Conservation (phyloP, 2,113 vertebrate species). For the Catagonus wagneri region DNA sequence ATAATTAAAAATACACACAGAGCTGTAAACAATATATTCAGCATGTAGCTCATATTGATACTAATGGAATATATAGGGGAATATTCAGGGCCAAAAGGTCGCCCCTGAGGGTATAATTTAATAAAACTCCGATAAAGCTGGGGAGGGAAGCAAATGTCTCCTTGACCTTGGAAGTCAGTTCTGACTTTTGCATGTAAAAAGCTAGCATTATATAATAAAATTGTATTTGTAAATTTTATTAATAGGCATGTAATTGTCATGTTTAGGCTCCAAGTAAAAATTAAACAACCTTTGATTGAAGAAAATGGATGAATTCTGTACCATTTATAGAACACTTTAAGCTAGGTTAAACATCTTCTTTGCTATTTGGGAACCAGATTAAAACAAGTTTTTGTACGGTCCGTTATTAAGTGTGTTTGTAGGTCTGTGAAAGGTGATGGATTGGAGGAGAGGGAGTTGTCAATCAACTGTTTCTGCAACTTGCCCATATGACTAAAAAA, state of each 20-base stretch:
- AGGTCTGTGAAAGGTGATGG: not conserved
- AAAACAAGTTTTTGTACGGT: not conserved
- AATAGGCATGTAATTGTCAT: not conserved
- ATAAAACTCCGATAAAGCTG: not conserved
- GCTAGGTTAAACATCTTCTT: constrained; percentile 17
- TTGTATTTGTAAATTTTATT: not conserved
- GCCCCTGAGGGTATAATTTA: not conserved
- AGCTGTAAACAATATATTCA: not conserved
- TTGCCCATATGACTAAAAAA: constrained; percentile 16
- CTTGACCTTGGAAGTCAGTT: not conserved
- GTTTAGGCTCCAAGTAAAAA: not conserved
- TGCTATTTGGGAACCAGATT: constrained; percentile 10
- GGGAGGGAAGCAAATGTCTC: not conserved
- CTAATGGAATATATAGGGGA: not conserved
- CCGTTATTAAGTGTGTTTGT: not conserved
- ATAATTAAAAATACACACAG: not conserved
- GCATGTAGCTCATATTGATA: not conserved
- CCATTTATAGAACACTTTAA: not conserved
- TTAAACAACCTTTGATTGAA: not conserved
- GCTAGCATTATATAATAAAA: constrained; percentile 10
- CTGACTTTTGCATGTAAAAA: not conserved
- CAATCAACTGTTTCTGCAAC: constrained; percentile 45
- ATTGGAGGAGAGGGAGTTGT: not conserved
- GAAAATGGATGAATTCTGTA: not conserved
- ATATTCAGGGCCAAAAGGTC: not conserved